Percentiles rank a stretch among this genome's conserved stretches.
Evolutionary conservation across 2,113 vertebrate genomes (phyloP).

Genomic region (Pseudorhombus dupliciocellatus): DNA sequence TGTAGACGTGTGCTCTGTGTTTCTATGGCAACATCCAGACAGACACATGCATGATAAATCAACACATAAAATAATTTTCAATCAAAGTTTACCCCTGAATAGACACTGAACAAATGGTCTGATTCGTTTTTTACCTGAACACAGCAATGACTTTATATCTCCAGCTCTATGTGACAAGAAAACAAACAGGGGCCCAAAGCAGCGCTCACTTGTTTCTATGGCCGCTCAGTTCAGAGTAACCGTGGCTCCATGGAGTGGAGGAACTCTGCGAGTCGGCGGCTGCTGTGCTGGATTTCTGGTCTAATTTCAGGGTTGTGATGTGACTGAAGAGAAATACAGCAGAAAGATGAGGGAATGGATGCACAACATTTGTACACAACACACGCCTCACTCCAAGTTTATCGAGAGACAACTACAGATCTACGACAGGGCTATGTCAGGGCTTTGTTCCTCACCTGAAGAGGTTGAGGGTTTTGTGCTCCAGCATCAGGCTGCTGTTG

Average conservation of each 20-base stretch:
- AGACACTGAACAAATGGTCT: too few species aligned
- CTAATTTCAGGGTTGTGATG: conserved; percentile 93
- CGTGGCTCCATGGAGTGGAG: conserved; percentile 89
- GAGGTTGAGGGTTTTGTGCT: conserved; percentile 93
- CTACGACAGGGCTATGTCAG: background rate
- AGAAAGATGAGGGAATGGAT: background rate
- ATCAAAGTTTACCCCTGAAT: too few species aligned
- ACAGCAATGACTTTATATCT: background rate
- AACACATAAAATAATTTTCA: background rate
- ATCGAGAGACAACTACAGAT: too few species aligned
- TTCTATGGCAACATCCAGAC: background rate
- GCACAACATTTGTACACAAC: background rate
- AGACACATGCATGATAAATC: background rate
- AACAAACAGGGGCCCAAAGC: conserved; percentile 8
- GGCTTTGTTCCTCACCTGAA: conserved; percentile 85
- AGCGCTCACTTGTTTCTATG: conserved; percentile 94
- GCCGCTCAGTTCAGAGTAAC: conserved; percentile 93
- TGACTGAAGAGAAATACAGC: conserved; percentile 79
- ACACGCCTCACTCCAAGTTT: background rate
- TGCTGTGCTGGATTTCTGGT: conserved; percentile 86
- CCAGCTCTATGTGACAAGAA: background rate
- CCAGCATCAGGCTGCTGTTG: conserved; percentile 91
- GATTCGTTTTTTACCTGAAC: too few species aligned
- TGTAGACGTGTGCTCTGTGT: background rate
- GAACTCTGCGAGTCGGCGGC: conserved; percentile 78